phyloP scores from a whole-genome alignment of 2,888 invertebrate genomes.

The Aradus depressus region DNA sequence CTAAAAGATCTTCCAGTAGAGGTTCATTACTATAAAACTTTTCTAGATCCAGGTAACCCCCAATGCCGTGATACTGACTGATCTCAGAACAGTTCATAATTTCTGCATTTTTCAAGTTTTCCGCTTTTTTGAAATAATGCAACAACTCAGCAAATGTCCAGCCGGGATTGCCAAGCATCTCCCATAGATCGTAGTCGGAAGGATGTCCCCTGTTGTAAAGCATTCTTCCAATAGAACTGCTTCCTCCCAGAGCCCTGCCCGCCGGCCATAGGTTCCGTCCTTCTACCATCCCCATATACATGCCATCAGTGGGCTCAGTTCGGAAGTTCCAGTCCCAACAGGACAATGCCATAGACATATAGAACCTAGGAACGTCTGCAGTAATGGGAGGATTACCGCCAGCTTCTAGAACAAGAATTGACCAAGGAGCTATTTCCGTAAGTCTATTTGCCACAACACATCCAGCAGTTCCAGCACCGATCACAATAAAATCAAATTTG shows the following conservation, averaged over 20 bases:
- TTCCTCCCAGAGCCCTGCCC: conserved; percentile 39
- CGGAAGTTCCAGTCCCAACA: conserved; percentile 39
- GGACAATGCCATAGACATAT: conserved; percentile 19
- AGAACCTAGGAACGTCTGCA: conserved; percentile 33
- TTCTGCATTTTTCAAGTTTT: conserved; percentile 27
- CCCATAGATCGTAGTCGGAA: conserved; percentile 37
- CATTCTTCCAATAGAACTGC: conserved; percentile 37
- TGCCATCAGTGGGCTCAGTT: conserved; percentile 36
- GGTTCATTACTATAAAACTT: conserved; percentile 2
- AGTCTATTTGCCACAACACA: conserved; percentile 37
- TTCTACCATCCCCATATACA: conserved; percentile 29
- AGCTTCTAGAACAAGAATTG: conserved; percentile 34
- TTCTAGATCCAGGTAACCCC: neutral
- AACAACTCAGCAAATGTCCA: conserved; percentile 37
- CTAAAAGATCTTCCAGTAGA: neutral
- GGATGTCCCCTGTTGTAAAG: conserved; percentile 30
- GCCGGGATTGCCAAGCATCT: conserved; percentile 34
- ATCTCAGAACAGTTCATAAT: conserved; percentile 10
- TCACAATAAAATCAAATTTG: conserved; percentile 17
- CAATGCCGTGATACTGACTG: conserved; percentile 5
- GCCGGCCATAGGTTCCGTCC: conserved; percentile 34
- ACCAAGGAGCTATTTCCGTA: conserved; percentile 31
- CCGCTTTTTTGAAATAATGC: conserved; percentile 35
- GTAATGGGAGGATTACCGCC: conserved; percentile 34
- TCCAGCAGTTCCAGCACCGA: conserved; percentile 29